Conservation (phyloP, 2,888 invertebrate species). For the Tetheella fluctuosa region DNA sequence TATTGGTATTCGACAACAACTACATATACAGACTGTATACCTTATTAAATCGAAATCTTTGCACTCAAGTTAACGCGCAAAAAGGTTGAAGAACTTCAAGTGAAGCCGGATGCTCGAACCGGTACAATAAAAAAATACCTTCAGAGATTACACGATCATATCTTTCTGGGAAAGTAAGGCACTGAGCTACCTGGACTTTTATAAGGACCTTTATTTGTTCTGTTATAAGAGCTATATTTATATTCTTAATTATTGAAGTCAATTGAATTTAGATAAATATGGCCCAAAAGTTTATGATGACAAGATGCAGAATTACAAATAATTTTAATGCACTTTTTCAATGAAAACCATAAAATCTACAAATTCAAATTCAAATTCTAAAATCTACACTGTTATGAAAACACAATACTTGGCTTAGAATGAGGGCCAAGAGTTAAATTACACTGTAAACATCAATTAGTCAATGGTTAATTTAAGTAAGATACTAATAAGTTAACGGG, state of each 20-base stretch:
- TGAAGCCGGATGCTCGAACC: conserved; percentile 37
- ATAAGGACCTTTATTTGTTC: not conserved
- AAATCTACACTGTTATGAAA: too few species aligned
- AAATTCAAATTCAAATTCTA: too few species aligned
- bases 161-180: conserved; percentile 17
- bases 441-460: too few species aligned
- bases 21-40: not conserved
- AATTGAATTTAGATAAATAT: not conserved
- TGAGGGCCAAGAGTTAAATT: too few species aligned
- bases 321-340: too few species aligned
- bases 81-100: conserved; percentile 29
- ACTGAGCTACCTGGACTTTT: not conserved
- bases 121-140: conserved; percentile 34
- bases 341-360: too few species aligned
- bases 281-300: too few species aligned
- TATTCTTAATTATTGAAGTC: not conserved
- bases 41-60: conserved; percentile 2
- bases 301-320: too few species aligned
- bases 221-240: not conserved
- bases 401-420: too few species aligned
- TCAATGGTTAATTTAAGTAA: too few species aligned
- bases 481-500: too few species aligned
- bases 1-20: conserved; percentile 15
- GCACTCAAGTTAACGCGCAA: conserved; percentile 15
- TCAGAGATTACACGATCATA: conserved; percentile 20